These are phyloP conservation scores for Caenorhabditis japonica DNA, from an alignment of 2,888 invertebrate species.

Conservation along the genomic window DNA sequence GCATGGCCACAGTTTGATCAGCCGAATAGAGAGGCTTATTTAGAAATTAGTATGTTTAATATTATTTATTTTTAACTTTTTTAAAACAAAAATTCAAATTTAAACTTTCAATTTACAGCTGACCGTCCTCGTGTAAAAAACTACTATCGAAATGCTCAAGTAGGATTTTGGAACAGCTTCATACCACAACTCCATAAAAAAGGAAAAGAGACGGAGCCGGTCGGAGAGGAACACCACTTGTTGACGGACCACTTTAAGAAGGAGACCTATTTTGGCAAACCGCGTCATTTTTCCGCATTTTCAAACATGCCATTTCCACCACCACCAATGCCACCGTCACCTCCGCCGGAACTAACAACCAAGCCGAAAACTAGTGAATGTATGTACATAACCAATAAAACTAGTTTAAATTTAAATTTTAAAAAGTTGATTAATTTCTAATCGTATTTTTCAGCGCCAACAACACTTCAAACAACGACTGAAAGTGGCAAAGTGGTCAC, in stretches of 20 bases:
- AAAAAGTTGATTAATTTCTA: too few species aligned
- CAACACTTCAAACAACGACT: slow-evolving; percentile 35
- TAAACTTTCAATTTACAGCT: slow-evolving; percentile 53
- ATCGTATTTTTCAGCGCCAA: slow-evolving; percentile 34
- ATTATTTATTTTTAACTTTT: neutral
- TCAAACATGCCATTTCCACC: slow-evolving; percentile 74
- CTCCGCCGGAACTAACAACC: slow-evolving; percentile 61
- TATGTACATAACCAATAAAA: neutral
- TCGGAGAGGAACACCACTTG: slow-evolving; percentile 43
- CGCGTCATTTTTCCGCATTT: slow-evolving; percentile 69
- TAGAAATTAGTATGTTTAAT: slow-evolving; percentile 71
- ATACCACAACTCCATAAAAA: slow-evolving; percentile 72
- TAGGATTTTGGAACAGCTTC: slow-evolving; percentile 76
- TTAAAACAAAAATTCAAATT: neutral
- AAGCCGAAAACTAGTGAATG: slow-evolving; percentile 58
- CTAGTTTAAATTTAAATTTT: neutral
- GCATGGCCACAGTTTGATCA: slow-evolving; percentile 76
- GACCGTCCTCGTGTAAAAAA: slow-evolving; percentile 73
- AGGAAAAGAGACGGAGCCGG: slow-evolving; percentile 55
- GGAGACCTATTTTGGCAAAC: slow-evolving; percentile 73
- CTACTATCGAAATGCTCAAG: slow-evolving; percentile 75
- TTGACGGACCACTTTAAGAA: slow-evolving; percentile 57
- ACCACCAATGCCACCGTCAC: slow-evolving; percentile 76
- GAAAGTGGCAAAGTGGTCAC: slow-evolving; percentile 37
- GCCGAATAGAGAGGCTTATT: slow-evolving; percentile 73